These are phyloP conservation scores for Alitta virens DNA, from an alignment of 2,888 invertebrate species.

Conservation along the genomic window DNA sequence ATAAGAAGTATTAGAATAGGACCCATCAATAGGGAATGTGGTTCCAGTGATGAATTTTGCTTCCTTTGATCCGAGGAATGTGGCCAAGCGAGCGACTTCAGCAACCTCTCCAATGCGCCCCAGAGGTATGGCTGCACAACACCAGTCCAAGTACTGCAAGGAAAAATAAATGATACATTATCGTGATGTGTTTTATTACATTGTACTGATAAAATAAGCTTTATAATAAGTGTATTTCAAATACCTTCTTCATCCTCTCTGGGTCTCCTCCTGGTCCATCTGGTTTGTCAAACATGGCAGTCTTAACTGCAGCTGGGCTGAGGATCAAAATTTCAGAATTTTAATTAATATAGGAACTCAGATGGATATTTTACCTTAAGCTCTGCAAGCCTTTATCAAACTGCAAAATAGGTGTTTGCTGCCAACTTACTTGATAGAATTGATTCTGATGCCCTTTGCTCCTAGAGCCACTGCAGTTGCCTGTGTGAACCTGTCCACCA, in stretches of 20 bases:
- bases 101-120: slow-evolving; percentile 4
- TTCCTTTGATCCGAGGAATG: slow-evolving; percentile 1
- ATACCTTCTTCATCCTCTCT: neutral
- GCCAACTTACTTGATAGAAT: slow-evolving; percentile 6
- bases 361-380: too few species aligned
- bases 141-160: slow-evolving; percentile 10
- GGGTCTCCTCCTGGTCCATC: slow-evolving; percentile 4
- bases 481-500: slow-evolving; percentile 5
- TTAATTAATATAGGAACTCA: too few species aligned
- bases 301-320: slow-evolving; percentile 7
- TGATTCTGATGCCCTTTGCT: slow-evolving; percentile 3
- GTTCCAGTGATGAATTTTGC: slow-evolving; percentile 8
- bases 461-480: neutral
- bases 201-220: neutral
- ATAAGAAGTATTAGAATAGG: slow-evolving; percentile 1
- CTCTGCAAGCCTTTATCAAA: neutral
- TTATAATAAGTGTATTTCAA: neutral
- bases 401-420: neutral
- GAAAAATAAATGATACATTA: neutral
- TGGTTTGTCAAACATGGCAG: slow-evolving; percentile 9
- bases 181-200: neutral
- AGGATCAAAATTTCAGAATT: neutral
- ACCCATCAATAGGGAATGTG: slow-evolving; percentile 3
- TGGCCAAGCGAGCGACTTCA: slow-evolving; percentile 4
- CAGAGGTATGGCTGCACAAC: slow-evolving; percentile 8